These are phyloP conservation scores for Nothobranchius furzeri DNA, from an alignment of 2,113 vertebrate species.

Conservation along the genomic window DNA sequence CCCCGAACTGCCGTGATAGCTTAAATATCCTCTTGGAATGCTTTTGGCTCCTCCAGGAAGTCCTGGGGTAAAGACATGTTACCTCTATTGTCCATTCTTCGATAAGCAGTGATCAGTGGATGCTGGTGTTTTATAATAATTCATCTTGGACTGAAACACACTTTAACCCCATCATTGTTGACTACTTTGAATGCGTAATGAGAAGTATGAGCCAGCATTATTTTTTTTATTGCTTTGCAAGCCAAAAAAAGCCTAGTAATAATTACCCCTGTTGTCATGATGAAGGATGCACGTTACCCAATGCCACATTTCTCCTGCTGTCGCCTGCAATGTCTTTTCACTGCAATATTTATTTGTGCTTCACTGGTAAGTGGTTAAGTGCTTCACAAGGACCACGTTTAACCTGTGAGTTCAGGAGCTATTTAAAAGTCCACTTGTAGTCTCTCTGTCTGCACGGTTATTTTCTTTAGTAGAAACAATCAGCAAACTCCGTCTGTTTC, in stretches of 20 bases:
- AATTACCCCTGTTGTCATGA: background rate
- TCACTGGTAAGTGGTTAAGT: background rate
- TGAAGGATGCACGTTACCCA: background rate
- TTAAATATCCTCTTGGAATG: too few relatives aligned
- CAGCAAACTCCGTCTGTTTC: slow-evolving; percentile 34
- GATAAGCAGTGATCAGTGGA: too few relatives aligned
- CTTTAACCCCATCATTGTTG: background rate
- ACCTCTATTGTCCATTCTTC: too few relatives aligned
- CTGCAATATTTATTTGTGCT: slow-evolving; percentile 8
- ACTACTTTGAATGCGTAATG: background rate
- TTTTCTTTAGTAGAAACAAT: slow-evolving; percentile 25
- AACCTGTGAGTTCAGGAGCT: slow-evolving; percentile 14
- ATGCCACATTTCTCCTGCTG: background rate
- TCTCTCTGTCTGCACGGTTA: slow-evolving; percentile 7
- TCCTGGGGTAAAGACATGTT: too few relatives aligned
- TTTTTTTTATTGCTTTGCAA: background rate
- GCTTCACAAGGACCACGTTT: slow-evolving; percentile 13
- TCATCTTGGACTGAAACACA: background rate
- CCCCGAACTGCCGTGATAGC: too few relatives aligned
- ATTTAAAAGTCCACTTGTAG: slow-evolving; percentile 18
- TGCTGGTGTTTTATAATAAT: background rate
- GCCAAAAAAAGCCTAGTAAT: background rate
- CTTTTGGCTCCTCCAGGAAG: too few relatives aligned
- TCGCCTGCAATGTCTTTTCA: background rate
- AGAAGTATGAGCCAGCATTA: background rate